Evolutionary conservation across 2,113 vertebrate genomes (phyloP), one percentile per base, ranked within the genome.

Genomic region (Macquaria australasica): DNA sequence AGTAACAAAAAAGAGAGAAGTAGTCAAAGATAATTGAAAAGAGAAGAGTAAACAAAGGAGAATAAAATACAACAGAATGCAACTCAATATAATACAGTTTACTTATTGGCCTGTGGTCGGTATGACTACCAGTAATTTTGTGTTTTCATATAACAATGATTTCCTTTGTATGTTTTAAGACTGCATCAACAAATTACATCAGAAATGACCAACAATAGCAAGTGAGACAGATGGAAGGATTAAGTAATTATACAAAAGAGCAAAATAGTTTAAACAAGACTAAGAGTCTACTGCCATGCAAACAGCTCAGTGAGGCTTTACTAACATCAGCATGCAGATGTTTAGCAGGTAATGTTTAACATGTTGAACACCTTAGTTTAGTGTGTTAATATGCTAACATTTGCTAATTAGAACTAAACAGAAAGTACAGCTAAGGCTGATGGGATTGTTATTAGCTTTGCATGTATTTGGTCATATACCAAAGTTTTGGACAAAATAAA

Each of bases 21-120:
- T 20, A 62, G 21, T 20, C 14, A 64, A 28, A 56, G 55, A 6
- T 76, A 58, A 75, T 7, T 48, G 5, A 84, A 81, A 48, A 37
- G 20, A 55, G 14, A 39, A 4, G 6, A 50, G 41, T 12, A 23
- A 59, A 37, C 8, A 16, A 37, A 51, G 45, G 28, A 60, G 12
- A 50, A 60, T 37, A 68, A 48, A 72, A 41, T 8, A 3, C 2
- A 50, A 53, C 2, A 12, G 3, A 63, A 48, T 8, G 25, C n/a
- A 62, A 34, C 28, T 31, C 59, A 50, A 31, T 50, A 50, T 5
- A 50, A 18, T 41, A 8, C 18, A 45, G 20, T 31, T 45, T 55
- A 77, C 15, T 21, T 56, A 28, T 37, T 11, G 41, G 45, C 28
- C 3, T 48, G 25, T 34, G 16, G 18, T 58, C 37, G 21, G 37